Evolutionary conservation across 2,113 vertebrate species (phyloP), one percentile per base, ranked within the genome.

Genomic region (Ceuthmochares aereus): DNA sequence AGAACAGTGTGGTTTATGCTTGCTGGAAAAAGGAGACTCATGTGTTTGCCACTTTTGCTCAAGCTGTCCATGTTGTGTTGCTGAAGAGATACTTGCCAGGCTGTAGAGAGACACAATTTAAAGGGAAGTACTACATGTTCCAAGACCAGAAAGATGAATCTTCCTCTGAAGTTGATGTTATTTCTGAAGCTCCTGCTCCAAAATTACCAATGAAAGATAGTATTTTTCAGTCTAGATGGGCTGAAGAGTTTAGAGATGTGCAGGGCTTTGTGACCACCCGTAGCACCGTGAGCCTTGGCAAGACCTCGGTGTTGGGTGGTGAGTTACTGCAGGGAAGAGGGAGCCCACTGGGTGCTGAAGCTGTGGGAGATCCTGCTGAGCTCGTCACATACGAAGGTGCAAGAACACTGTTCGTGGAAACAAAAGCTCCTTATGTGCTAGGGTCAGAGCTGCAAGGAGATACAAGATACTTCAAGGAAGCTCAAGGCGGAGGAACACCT

Each of bases 101-200:
- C n/a, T 13, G 3, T 45, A 86, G 29, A 13, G 56, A 52, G 3
- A 42, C 32, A 7, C 30, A 2, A 4, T 97, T 97, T 68, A 83
- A 70, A 76, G 96, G 85, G n/a, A 96, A 92, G 26, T 97, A 94
- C 74, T 95, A 93, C 58, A 32, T 95, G 84, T 96, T 96, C 45
- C 67, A 51, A 22, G 66, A 93, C 4, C 67, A 36, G 19, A 49
- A 84, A 43, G 37, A 26, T 30, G 34, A 59, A 4, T 45, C 45
- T 62, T 55, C 63, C 37, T 43, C 76, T 36, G 32, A 36, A 87
- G 49, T 17, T 27, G 49, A 29, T 17, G 18, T 1, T 0, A 19
- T 25, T 75, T 54, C 54, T 56, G 40, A 17, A 58, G 6, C 51
- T 36, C 16, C 58, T 23, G 22, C 62, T 90, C 49, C 69, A 47